Evolutionary conservation across 1,140 invertebrate species (phyloP).

Genomic region (Cherax quadricarinatus): DNA sequence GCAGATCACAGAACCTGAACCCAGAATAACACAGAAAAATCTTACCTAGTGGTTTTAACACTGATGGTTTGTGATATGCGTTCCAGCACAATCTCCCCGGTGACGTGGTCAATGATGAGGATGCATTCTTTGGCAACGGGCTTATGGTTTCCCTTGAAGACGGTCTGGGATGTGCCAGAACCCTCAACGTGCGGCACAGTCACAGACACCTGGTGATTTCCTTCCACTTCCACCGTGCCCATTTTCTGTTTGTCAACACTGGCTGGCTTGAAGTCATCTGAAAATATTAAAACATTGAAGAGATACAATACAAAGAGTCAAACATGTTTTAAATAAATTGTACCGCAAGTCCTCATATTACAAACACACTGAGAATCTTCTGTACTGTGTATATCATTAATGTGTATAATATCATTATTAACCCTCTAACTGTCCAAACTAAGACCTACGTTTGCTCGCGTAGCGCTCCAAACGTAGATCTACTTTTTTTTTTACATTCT

Average conservation of each 20-base stretch:
- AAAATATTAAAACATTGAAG: not conserved
- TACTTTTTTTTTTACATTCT: too few relatives aligned
- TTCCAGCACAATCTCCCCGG: constrained; percentile 94
- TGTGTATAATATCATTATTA: too few relatives aligned
- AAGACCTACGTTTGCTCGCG: too few relatives aligned
- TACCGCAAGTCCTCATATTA: too few relatives aligned
- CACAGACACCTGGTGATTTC: constrained; percentile 91
- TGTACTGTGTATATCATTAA: too few relatives aligned
- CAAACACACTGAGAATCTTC: too few relatives aligned
- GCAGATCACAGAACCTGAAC: too few relatives aligned
- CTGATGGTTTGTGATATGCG: constrained; percentile 92
- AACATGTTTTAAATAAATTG: too few relatives aligned
- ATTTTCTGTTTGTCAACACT: constrained; percentile 94
- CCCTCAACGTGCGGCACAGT: constrained; percentile 95
- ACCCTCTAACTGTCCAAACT: too few relatives aligned
- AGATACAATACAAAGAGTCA: too few relatives aligned
- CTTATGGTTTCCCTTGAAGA: constrained; percentile 94
- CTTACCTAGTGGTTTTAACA: constrained; percentile 94
- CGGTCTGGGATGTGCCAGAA: constrained; percentile 90
- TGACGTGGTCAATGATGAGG: constrained; percentile 92
- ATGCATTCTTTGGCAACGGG: constrained; percentile 96
- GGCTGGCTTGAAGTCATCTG: constrained; percentile 98
- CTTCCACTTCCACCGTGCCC: constrained; percentile 91
- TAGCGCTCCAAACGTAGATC: too few relatives aligned
- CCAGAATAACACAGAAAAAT: constrained; percentile 12